These are phyloP conservation scores for Nemoura dubitans DNA, from an alignment of 2,888 invertebrate genomes.

Conservation along the genomic window DNA sequence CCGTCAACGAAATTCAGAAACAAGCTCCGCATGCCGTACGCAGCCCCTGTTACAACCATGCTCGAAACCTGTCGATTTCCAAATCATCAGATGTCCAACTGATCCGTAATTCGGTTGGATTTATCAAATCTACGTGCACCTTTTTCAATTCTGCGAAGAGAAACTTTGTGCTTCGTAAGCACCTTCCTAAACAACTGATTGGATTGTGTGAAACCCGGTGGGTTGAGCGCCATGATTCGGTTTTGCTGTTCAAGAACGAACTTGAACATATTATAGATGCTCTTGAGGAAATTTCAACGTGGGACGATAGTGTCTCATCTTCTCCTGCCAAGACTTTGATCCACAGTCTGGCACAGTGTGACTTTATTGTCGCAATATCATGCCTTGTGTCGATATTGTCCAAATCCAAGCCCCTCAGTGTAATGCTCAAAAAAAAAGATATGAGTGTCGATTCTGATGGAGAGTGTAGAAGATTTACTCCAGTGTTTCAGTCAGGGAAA, in stretches of 20 bases:
- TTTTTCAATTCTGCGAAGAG: slow-evolving; percentile 50
- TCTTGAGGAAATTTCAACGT: slow-evolving; percentile 33
- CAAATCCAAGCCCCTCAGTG: slow-evolving; percentile 19
- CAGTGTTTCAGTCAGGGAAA: neutral
- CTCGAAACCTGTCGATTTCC: slow-evolving; percentile 48
- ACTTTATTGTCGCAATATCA: slow-evolving; percentile 32
- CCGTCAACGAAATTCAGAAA: slow-evolving; percentile 47
- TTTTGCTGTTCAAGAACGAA: slow-evolving; percentile 21
- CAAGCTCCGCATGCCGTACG: slow-evolving; percentile 45
- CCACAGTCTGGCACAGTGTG: neutral
- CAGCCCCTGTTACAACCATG: slow-evolving; percentile 49
- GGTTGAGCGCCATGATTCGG: slow-evolving; percentile 46
- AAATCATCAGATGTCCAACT: slow-evolving; percentile 46
- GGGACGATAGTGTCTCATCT: slow-evolving; percentile 31
- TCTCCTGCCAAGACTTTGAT: slow-evolving; percentile 18
- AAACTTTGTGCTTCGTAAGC: slow-evolving; percentile 14
- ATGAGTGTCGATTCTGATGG: slow-evolving; percentile 9
- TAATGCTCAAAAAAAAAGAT: slow-evolving; percentile 25
- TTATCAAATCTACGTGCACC: slow-evolving; percentile 45
- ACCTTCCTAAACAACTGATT: slow-evolving; percentile 43
- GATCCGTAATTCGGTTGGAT: slow-evolving; percentile 48
- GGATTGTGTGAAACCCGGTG: slow-evolving; percentile 51
- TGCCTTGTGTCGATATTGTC: slow-evolving; percentile 18
- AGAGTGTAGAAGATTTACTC: neutral
- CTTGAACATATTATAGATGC: slow-evolving; percentile 21